Base-by-base conservation (phyloP, 2,797 vertebrate species). In the Helarctos malayanus region DNA sequence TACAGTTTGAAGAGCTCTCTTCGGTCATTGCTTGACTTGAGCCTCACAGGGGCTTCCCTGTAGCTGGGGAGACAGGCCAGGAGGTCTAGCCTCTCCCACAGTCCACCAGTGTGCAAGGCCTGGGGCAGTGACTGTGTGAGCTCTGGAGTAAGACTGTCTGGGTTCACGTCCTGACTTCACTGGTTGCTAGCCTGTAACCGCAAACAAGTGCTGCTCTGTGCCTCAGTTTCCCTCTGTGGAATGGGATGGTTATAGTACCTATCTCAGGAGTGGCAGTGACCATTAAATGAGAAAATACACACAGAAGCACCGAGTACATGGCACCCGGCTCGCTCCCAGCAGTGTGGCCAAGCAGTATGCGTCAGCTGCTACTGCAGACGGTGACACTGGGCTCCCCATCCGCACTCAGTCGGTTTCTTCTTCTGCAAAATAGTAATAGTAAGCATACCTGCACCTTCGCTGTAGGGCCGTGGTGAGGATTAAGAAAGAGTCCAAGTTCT, bases 161-260 rank as follows among this genome's bases (percentile, higher is more conserved):
- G 32, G 52, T 91, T 94, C 73, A 27, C 23, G 38, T 75, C 49
- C 49, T 80, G 47, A 47, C 32, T 32, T 89, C 27, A 11, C 21
- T 87, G 27, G 65, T 32, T 75, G 41, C 59, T n/a, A 16, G 7
- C 27, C 6, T 85, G 11, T 52, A 45, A 63, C 38, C 63, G 57
- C 49, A 49, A 75, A 41, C 75, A 27, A 68, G 75, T 65, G 61
- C 18, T 7, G 0, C 15, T 35, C 52, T 10, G 1, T 85, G 92
- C 65, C 81, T 95, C 63, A 35, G 76, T 81, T 86, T 89, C 14
- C 7, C 2, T 76, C 59, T 85, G 32, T 81, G 87, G 83, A 91
- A 49, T 54, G 49, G 38, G 63, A 52, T 63, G 65, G 41, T 49
- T 49, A 0, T 27, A 27, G 47, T 54, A 23, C 14, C 27, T n/a